These are phyloP conservation scores for Brachypteracias leptosomus DNA, from an alignment of 2,113 vertebrate genomes.

Conservation along the genomic window DNA sequence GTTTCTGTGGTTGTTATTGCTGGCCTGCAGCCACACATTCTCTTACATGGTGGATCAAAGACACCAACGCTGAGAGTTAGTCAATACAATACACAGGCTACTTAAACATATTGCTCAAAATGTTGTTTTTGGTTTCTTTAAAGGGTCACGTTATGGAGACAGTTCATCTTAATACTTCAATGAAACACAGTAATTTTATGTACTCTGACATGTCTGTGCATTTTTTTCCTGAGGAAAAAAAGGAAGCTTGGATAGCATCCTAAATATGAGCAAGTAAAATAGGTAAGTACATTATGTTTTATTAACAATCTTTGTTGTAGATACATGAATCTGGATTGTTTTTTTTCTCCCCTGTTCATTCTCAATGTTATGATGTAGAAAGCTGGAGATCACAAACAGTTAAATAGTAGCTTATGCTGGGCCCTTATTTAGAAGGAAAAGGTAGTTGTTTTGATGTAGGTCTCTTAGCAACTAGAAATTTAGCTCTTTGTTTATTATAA, in stretches of 20 bases:
- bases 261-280: not conserved
- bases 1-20: slow-evolving; percentile 52
- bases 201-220: not conserved
- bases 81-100: slow-evolving; percentile 31
- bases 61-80: not conserved
- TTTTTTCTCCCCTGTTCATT: not conserved
- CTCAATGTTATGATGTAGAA: not conserved
- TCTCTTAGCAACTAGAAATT: slow-evolving; percentile 77
- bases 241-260: not conserved
- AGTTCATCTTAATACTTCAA: not conserved
- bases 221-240: not conserved
- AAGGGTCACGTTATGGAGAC: not conserved
- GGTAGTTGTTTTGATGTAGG: slow-evolving; percentile 62
- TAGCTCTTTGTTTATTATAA: slow-evolving; percentile 69
- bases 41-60: slow-evolving; percentile 65
- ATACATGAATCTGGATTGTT: not conserved
- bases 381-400: slow-evolving; percentile 58
- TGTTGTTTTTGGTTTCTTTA: slow-evolving; percentile 45
- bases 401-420: slow-evolving; percentile 60
- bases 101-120: slow-evolving; percentile 51
- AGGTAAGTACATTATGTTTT: not conserved
- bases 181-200: slow-evolving; percentile 7
- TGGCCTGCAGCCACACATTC: slow-evolving; percentile 66
- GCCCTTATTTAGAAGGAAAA: slow-evolving; percentile 62
- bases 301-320: not conserved